These are phyloP conservation scores for Marcusenius ussheri DNA, from an alignment of 2,113 vertebrate species.

Conservation along the genomic window DNA sequence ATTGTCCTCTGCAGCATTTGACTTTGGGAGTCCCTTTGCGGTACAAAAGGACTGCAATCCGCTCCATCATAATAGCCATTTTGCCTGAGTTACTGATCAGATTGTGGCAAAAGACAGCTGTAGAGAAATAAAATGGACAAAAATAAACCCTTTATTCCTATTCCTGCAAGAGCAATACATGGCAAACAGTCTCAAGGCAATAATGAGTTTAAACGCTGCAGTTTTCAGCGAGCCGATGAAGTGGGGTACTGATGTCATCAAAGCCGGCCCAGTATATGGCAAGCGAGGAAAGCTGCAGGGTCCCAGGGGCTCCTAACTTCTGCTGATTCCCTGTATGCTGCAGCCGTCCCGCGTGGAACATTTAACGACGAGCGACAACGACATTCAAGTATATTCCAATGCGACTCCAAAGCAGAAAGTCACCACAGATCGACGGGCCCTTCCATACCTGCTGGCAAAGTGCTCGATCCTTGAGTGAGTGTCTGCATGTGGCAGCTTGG, in stretches of 20 bases:
- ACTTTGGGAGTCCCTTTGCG: background rate
- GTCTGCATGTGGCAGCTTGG: conserved; percentile 66
- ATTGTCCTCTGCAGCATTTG: background rate
- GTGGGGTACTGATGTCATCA: background rate
- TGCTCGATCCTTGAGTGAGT: conserved; percentile 75
- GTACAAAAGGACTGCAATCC: background rate
- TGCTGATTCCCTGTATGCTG: background rate
- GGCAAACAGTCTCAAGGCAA: background rate
- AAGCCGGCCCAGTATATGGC: background rate
- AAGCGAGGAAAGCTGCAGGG: no score
- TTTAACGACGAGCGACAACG: background rate
- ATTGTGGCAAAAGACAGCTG: background rate
- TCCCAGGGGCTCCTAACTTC: background rate
- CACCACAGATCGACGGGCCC: no score
- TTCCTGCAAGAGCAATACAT: background rate
- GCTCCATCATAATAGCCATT: background rate
- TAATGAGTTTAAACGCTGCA: background rate
- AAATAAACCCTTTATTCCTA: background rate
- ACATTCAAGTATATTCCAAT: background rate
- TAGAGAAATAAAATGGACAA: background rate
- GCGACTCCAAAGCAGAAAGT: background rate
- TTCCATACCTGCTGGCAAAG: conserved; percentile 70
- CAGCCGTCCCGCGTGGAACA: background rate
- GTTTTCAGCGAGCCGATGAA: background rate
- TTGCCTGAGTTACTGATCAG: background rate